Base-by-base conservation (phyloP, 2,888 invertebrate genomes). In the Anoplius nigerrimus region DNA sequence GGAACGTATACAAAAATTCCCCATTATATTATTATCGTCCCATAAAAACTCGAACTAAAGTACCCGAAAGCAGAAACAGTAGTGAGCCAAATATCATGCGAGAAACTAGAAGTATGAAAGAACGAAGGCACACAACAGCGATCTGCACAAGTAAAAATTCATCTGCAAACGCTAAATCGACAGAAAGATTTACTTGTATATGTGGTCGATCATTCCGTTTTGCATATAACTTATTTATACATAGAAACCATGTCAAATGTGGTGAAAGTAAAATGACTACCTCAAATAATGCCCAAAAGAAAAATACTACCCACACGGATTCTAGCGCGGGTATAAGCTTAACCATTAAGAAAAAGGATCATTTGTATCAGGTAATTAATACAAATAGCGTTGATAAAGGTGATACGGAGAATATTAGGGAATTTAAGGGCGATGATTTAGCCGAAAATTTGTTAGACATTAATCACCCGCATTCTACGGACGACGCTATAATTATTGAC, bases 311-410 rank as follows among this genome's bases (percentile, higher is more conserved):
- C 66, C 85, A 87, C 61, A 72, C 78, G n/a, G 84, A 86, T 68
- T 85, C 85, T 34, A 82, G 84, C 21, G 83, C 82, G 70, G 87
- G 86, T 20, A 85, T 89, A 56, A 86, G 80, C 46, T 87, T 88
- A 61, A 88, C 85, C 16, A 88, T 88, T 27, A 88, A 88, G 62
- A 88, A 87, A 64, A 86, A 82, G 54, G 87, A 88, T 65, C 79
- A 88, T 80, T 87, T 86, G 0, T 89, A 88, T 70, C 86, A 88
- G 69, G 84, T 88, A 66, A 86, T 89, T 22, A 16, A 48, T 13
- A 11, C n/a, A 13, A 86, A 76, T 55, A 71, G 59, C 20, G 75
- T 70, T 16, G 71, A 74, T 8, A 80, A 82, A 42, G 76, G 81
- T 13, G 74, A 57, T 27, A 71, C 69, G 0, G 71, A 80, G 55